Evolutionary conservation across 2,113 vertebrate species (phyloP).

Genomic region (Pachypanchax playfairii): DNA sequence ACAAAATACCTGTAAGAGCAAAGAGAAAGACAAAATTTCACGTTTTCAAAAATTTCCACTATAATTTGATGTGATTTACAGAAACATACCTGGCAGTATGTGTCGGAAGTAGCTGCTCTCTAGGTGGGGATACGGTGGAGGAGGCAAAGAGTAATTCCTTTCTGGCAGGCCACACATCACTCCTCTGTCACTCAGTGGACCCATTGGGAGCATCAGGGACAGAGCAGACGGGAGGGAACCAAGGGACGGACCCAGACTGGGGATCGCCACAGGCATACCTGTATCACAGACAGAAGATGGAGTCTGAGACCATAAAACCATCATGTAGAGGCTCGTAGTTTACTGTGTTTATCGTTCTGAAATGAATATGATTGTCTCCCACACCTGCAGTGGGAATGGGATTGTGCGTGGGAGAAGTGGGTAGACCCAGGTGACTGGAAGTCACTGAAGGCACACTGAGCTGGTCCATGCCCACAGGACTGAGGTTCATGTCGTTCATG

Average conservation of each 20-base stretch:
- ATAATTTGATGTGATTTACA: not conserved
- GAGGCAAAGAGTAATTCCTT: slow-evolving; percentile 95
- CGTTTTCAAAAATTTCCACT: too few species aligned
- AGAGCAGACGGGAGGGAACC: slow-evolving; percentile 95
- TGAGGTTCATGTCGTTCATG: slow-evolving; percentile 99
- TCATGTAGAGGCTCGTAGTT: too few species aligned
- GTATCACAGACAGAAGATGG: slow-evolving; percentile 1
- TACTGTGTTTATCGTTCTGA: too few species aligned
- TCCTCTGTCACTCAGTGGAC: slow-evolving; percentile 91
- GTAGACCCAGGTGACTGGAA: slow-evolving; percentile 90
- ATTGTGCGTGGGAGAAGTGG: slow-evolving; percentile 92
- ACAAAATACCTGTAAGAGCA: slow-evolving; percentile 87
- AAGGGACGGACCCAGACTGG: slow-evolving; percentile 92
- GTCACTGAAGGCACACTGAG: slow-evolving; percentile 91
- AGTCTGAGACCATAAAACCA: too few species aligned
- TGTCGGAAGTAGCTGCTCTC: slow-evolving; percentile 99
- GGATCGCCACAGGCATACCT: slow-evolving; percentile 97
- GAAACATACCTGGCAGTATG: slow-evolving; percentile 88
- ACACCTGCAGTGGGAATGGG: slow-evolving; percentile 89
- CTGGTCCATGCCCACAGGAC: slow-evolving; percentile 97
- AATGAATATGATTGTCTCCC: too few species aligned
- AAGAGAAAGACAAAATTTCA: not conserved
- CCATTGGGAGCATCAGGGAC: slow-evolving; percentile 98
- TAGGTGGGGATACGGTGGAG: slow-evolving; percentile 95
- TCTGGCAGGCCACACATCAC: slow-evolving; percentile 98